Evolutionary conservation across 2,113 vertebrate genomes (phyloP), one percentile per base, ranked within the genome.

Genomic region (Miniopterus natalensis): DNA sequence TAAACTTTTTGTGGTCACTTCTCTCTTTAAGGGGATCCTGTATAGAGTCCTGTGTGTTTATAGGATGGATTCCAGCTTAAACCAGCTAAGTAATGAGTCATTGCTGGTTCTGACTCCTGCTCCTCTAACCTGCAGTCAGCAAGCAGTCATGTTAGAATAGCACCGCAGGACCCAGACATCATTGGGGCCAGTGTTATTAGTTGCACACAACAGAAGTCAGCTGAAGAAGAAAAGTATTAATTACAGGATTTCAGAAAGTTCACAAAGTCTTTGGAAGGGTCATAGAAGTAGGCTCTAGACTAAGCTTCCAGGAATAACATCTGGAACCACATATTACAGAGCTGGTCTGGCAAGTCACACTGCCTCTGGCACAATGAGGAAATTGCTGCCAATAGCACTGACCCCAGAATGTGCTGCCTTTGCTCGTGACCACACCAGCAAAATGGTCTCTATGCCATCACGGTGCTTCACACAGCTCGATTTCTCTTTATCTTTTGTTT

Each of bases 171-270:
- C 15, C n/a, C 47, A 85, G 73, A 71, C 1, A 55, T 23, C 40
- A 47, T 75, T 27, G 49, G 17, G 66, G 36, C 42, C 36, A 61
- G 78, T 57, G 18, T 65, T 84, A 68, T 70, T 84, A 51, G 31
- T 63, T 71, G 45, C 5, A 49, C 0, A 74, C 5, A 79, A 61
- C 14, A 91, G 40, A 93, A 93, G 36, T 78, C 87, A 70, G 12
- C 45, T 87, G 61, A 87, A 95, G 31, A 47, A 61, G n/a, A 42
- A 57, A 92, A 78, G 12, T 47, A 61, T 74, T 88, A 74, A 84
- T 57, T 77, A 73, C 1, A 68, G 47, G 31, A 74, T 84, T 92
- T 84, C 51, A 87, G 49, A 40, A 84, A 49, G 6, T 61, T 91
- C 36, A 63, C 4, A 21, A 91, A 89, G 84, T 55, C 29, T 78